phyloP scores from a whole-genome alignment of 2,797 vertebrate species.

The Mormyrops attenuatus region DNA sequence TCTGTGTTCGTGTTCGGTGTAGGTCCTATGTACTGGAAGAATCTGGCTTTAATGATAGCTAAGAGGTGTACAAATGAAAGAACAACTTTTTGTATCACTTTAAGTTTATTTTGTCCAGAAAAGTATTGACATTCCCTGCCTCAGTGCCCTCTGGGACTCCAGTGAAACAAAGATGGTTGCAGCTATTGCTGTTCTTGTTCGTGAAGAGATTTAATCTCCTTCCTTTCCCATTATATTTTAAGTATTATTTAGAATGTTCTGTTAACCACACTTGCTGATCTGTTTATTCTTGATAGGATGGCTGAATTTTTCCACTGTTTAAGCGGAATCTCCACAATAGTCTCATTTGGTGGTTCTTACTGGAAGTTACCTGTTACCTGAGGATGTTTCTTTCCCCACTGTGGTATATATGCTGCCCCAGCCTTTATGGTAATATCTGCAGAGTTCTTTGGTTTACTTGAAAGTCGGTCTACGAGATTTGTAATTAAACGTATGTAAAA shows the following conservation, averaged over 20 bases:
- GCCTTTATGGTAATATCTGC: not conserved
- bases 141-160: not conserved
- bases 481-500: not conserved
- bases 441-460: not conserved
- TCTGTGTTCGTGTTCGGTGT: not conserved
- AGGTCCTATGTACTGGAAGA: not conserved
- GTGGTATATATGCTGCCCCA: not conserved
- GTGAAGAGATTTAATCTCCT: not conserved
- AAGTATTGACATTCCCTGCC: not conserved
- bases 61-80: not conserved
- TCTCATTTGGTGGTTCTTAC: not conserved
- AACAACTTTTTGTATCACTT: not conserved
- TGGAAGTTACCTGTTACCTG: not conserved
- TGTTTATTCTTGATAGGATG: not conserved
- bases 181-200: not conserved
- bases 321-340: not conserved
- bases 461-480: not conserved
- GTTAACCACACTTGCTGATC: not conserved
- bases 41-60: not conserved
- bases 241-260: not conserved
- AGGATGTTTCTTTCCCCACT: not conserved
- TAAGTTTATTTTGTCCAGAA: not conserved
- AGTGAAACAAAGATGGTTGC: not conserved
- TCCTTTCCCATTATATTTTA: conserved; percentile 9
- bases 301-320: not conserved